Conservation (phyloP, 1,140 invertebrate species). For the Medauroidea extradentata region DNA sequence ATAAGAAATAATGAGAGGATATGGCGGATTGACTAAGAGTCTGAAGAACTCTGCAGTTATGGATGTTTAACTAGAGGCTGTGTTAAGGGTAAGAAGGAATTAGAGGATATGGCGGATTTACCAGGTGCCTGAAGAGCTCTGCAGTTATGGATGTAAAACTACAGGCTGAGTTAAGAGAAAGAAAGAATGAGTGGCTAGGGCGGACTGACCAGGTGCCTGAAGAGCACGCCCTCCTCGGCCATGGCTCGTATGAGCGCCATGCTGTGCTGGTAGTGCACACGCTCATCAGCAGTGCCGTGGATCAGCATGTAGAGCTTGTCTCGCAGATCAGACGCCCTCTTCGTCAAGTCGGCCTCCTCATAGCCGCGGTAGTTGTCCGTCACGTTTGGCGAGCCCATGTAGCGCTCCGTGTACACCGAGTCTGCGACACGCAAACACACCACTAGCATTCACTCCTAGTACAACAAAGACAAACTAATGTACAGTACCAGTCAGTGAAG, state of each 20-base stretch:
- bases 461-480: no score
- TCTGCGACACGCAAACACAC: constrained; percentile 48
- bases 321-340: constrained; percentile 59
- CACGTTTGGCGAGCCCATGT: constrained; percentile 63
- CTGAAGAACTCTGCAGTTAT: constrained; percentile 75
- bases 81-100: no score
- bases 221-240: constrained; percentile 65
- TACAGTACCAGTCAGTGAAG: no score
- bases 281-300: constrained; percentile 74
- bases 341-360: constrained; percentile 66
- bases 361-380: constrained; percentile 62
- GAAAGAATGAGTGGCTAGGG: constrained; percentile 40
- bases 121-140: constrained; percentile 76
- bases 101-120: constrained; percentile 33
- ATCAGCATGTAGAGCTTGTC: constrained; percentile 57
- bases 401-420: constrained; percentile 79
- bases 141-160: no score
- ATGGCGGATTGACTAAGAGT: constrained; percentile 58
- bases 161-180: no score
- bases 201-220: constrained; percentile 66
- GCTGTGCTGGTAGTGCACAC: constrained; percentile 78
- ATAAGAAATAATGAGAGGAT: no score
- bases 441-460: no score
- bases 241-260: constrained; percentile 72
- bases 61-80: no score